These are phyloP conservation scores for Biston betularia DNA, from an alignment of 2,888 invertebrate species.

Conservation along the genomic window DNA sequence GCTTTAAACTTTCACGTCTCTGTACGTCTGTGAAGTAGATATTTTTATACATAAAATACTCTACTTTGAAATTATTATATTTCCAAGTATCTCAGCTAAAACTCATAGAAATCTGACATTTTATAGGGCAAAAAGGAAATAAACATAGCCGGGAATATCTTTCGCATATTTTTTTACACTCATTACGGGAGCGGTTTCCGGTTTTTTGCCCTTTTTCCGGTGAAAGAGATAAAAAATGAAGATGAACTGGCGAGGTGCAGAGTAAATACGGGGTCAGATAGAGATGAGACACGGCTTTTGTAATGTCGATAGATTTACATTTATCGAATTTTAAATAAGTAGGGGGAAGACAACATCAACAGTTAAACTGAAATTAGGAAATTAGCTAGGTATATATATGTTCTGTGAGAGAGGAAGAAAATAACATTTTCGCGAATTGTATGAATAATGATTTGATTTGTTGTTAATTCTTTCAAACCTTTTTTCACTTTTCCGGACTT, in stretches of 20 bases:
- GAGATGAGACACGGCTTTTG: conserved; percentile 49
- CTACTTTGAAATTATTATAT: not conserved
- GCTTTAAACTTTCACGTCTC: too few relatives aligned
- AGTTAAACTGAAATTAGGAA: too few relatives aligned
- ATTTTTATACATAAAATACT: not conserved
- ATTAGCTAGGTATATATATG: too few relatives aligned
- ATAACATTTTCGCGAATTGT: too few relatives aligned
- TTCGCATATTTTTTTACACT: conserved; percentile 79
- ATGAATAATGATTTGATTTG: too few relatives aligned
- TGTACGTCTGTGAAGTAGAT: too few relatives aligned
- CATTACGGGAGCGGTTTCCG: conserved; percentile 82
- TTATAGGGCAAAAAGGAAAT: conserved; percentile 60
- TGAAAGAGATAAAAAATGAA: conserved; percentile 84
- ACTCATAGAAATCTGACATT: conserved; percentile 46
- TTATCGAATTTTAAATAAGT: not conserved
- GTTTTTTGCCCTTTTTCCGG: conserved; percentile 81
- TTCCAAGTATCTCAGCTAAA: conserved; percentile 10
- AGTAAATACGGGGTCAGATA: conserved; percentile 80
- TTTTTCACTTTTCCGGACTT: too few relatives aligned
- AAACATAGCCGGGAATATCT: conserved; percentile 66
- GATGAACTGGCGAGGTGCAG: conserved; percentile 85
- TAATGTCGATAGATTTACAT: conserved; percentile 12
- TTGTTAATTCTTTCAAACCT: too few relatives aligned
- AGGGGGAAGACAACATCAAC: conserved; percentile 1
- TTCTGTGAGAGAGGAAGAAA: too few relatives aligned